Percentiles rank a stretch among this genome's conserved stretches.
phyloP scores from a whole-genome alignment of 2,113 vertebrate genomes.

The Melanotaenia duboulayi region DNA sequence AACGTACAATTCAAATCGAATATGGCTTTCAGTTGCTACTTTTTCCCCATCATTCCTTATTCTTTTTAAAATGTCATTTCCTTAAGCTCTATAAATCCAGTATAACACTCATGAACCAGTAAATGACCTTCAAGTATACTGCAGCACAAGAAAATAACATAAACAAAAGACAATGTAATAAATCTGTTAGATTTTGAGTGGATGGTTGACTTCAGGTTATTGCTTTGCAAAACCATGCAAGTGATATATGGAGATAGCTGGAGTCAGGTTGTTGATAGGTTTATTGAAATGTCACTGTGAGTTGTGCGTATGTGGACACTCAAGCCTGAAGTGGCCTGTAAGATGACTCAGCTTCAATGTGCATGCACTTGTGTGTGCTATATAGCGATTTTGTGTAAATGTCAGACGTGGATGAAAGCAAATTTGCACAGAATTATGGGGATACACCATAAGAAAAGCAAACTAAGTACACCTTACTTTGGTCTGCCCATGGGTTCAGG shows the following conservation, averaged over 20 bases:
- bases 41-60: neutral
- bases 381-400: constrained; percentile 6
- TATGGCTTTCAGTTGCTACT: neutral
- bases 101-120: constrained; percentile 50
- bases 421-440: constrained; percentile 12
- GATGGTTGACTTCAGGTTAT: constrained; percentile 55
- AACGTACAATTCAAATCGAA: neutral
- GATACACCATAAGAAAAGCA: neutral
- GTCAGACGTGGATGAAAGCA: constrained; percentile 1
- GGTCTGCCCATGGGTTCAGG: too few relatives aligned
- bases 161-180: constrained; percentile 60
- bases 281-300: constrained; percentile 64
- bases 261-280: constrained; percentile 52
- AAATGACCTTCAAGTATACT: constrained; percentile 58
- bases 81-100: constrained; percentile 36
- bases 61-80: constrained; percentile 47
- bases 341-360: constrained; percentile 41
- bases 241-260: constrained; percentile 58
- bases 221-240: constrained; percentile 46
- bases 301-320: constrained; percentile 29
- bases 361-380: neutral
- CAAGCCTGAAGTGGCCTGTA: constrained; percentile 13
- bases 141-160: constrained; percentile 23
- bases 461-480: neutral
- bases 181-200: constrained; percentile 57